A percentile compares a stretch with the other conserved stretches of the same genome.
Evolutionary conservation across 2,888 invertebrate genomes (phyloP).

Genomic region (Nephrotoma flavescens): DNA sequence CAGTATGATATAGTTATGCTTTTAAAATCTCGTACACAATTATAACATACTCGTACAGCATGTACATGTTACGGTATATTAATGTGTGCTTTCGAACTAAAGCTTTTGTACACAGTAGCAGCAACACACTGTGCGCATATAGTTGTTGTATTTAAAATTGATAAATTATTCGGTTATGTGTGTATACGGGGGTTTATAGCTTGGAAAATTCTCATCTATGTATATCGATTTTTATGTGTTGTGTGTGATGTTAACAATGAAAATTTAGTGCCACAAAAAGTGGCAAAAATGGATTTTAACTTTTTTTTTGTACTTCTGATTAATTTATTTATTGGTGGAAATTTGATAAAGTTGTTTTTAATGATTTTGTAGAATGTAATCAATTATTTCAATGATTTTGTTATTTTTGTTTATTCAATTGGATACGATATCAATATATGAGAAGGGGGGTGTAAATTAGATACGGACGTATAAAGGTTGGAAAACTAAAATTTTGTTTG

Average conservation of each 20-base stretch:
- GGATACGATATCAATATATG: background rate
- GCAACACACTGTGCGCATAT: background rate
- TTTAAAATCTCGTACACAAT: background rate
- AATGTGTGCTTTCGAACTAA: background rate
- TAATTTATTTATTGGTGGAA: background rate
- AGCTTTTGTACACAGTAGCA: background rate
- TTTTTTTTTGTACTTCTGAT: background rate
- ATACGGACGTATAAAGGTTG: background rate
- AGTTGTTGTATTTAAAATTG: background rate
- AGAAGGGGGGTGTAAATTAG: background rate
- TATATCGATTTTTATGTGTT: background rate
- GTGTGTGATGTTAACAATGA: background rate
- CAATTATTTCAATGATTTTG: background rate
- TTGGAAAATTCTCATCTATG: background rate
- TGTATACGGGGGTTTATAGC: background rate
- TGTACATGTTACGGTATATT: background rate
- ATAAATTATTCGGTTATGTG: background rate
- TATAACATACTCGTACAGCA: background rate
- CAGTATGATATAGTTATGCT: background rate
- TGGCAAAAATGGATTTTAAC: background rate
- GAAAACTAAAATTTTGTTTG: no score
- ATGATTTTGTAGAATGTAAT: background rate
- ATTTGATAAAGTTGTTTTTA: background rate
- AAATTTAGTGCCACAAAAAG: background rate
- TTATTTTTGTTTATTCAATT: background rate